Percentiles rank a stretch among this genome's conserved stretches.
These are phyloP conservation scores for Deilephila porcellus DNA, from an alignment of 2,888 invertebrate genomes.

Conservation along the genomic window DNA sequence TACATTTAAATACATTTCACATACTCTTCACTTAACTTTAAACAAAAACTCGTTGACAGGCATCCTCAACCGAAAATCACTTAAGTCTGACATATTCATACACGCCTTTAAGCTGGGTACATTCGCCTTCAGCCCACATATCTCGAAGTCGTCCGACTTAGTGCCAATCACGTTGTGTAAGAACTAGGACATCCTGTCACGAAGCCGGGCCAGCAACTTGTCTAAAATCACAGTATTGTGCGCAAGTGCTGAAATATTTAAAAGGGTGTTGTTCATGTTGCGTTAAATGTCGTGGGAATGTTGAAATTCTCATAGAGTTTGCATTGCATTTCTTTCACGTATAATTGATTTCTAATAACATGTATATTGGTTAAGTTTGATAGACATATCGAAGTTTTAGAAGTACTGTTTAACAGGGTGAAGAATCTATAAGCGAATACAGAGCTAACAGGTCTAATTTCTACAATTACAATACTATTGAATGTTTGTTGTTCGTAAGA, in stretches of 20 bases:
- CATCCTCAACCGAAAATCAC: neutral
- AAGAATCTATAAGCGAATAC: too few relatives aligned
- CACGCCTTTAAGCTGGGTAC: conserved; percentile 32
- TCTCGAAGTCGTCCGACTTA: conserved; percentile 52
- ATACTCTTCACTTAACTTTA: neutral
- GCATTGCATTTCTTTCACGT: neutral
- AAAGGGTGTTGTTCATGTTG: neutral
- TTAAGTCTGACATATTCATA: conserved; percentile 11
- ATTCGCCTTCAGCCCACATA: conserved; percentile 55
- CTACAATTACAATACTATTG: too few relatives aligned
- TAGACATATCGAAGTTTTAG: too few relatives aligned
- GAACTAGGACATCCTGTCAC: conserved; percentile 48
- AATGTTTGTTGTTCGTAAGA: too few relatives aligned
- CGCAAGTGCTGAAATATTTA: conserved; percentile 6
- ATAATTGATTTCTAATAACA: neutral
- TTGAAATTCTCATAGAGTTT: conserved; percentile 7
- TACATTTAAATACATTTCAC: too few relatives aligned
- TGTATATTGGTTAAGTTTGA: too few relatives aligned
- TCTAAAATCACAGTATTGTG: conserved; percentile 6
- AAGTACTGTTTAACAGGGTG: too few relatives aligned
- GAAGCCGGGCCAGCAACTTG: conserved; percentile 27
- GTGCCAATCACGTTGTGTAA: conserved; percentile 48
- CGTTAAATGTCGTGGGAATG: neutral
- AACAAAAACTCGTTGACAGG: neutral
- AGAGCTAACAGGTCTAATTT: too few relatives aligned